phyloP scores from a whole-genome alignment of 2,797 vertebrate genomes.

The Dallia pectoralis region DNA sequence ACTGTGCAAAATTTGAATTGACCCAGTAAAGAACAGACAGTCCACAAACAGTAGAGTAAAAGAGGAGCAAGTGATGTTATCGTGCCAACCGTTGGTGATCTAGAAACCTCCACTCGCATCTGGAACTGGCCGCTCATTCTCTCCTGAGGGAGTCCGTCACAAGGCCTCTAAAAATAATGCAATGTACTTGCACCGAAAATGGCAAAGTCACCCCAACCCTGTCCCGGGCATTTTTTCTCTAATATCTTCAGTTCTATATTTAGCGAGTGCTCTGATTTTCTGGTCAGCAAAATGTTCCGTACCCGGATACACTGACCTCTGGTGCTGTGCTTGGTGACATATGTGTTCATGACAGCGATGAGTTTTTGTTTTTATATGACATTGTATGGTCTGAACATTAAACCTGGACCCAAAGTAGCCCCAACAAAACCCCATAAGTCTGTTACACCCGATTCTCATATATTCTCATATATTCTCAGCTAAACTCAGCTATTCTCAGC shows the following conservation, averaged over 20 bases:
- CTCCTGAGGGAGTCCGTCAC: not conserved
- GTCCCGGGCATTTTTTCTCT: not conserved
- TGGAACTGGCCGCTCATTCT: not conserved
- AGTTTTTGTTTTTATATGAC: slow-evolving; percentile 52
- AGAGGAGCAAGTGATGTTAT: slow-evolving; percentile 9
- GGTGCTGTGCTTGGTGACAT: slow-evolving; percentile 24
- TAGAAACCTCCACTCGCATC: not conserved
- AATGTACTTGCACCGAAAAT: slow-evolving; percentile 10
- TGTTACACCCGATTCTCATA: not conserved
- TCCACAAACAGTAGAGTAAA: slow-evolving; percentile 8
- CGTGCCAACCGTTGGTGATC: not conserved
- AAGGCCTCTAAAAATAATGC: not conserved
- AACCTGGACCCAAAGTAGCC: not conserved
- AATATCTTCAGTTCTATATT: not conserved
- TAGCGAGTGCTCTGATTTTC: slow-evolving; percentile 12
- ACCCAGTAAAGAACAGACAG: slow-evolving; percentile 28
- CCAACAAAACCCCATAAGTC: not conserved
- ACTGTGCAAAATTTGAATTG: slow-evolving; percentile 39
- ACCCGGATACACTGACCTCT: slow-evolving; percentile 44
- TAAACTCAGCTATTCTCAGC: no score
- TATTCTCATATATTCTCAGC: no score
- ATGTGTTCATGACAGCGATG: slow-evolving; percentile 51
- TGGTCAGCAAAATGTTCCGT: slow-evolving; percentile 40
- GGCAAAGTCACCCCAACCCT: slow-evolving; percentile 28
- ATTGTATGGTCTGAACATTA: slow-evolving; percentile 41